These are phyloP conservation scores for Drosophila formosana DNA, from an alignment of 2,888 invertebrate species.

Conservation along the genomic window DNA sequence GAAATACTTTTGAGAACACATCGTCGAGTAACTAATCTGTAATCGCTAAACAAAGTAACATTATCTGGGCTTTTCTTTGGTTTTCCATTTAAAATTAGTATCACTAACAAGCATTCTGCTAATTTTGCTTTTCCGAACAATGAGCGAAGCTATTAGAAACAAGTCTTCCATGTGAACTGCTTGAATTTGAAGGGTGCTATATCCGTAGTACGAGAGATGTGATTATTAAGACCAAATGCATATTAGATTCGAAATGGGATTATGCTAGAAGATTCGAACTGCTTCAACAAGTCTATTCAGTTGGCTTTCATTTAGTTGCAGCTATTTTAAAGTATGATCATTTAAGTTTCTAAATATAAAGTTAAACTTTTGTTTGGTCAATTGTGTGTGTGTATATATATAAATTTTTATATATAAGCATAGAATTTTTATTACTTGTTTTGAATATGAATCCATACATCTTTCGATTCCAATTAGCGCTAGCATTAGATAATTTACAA, in stretches of 20 bases:
- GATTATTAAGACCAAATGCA: slow-evolving; percentile 22
- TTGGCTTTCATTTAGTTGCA: slow-evolving; percentile 38
- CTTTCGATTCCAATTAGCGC: slow-evolving; percentile 22
- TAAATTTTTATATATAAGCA: slow-evolving; percentile 53
- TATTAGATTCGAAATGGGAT: slow-evolving; percentile 25
- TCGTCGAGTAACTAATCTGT: slow-evolving; percentile 8
- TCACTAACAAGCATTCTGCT: slow-evolving; percentile 84
- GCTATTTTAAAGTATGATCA: slow-evolving; percentile 41
- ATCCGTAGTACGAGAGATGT: slow-evolving; percentile 3
- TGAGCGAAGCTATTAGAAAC: slow-evolving; percentile 28
- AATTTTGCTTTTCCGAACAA: slow-evolving; percentile 9
- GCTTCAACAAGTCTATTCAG: slow-evolving; percentile 31
- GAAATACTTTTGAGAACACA: slow-evolving; percentile 22
- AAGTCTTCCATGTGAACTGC: slow-evolving; percentile 7
- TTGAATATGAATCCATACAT: slow-evolving; percentile 22
- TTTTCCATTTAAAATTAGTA: slow-evolving; percentile 83
- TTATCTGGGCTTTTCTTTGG: slow-evolving; percentile 7
- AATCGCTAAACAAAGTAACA: slow-evolving; percentile 20
- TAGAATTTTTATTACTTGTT: slow-evolving; percentile 44
- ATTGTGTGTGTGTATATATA: slow-evolving; percentile 61
- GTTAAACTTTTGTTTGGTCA: slow-evolving; percentile 78
- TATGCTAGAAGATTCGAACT: slow-evolving; percentile 21
- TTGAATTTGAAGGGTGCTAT: background rate
- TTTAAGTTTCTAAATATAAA: slow-evolving; percentile 64
- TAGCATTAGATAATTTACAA: slow-evolving; percentile 34